Evolutionary conservation across 2,797 vertebrate genomes (phyloP), one percentile per base, ranked within the genome.

Genomic region (Macropodus opercularis): DNA sequence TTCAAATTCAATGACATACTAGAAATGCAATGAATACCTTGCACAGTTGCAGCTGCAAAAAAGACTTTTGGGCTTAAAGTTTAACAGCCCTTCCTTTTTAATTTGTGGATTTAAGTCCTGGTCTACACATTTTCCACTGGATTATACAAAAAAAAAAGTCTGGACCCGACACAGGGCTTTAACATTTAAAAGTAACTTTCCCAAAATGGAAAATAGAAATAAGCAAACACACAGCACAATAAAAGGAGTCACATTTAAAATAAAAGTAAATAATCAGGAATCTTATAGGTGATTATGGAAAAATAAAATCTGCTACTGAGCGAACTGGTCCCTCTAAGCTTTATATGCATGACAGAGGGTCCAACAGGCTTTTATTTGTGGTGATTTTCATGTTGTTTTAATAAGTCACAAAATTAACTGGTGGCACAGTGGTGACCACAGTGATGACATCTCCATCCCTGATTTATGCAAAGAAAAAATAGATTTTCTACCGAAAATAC

Each of bases 181-280:
- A 62, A 85, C 55, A 76, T 69, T n/a, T 66, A 75, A 82, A 71
- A 81, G 31, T 27, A 68, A 83, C 77, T 83, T 86, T 82, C 78
- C 84, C 70, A 87, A 85, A 87, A 86, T 63, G 79, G 80, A 84
- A 84, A 80, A 87, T 79, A 81, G 77, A 85, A 81, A 55, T 59
- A 49, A 66, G 53, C 39, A 56, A 63, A 77, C 19, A 69, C 34
- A 67, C 10, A 60, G 34, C 47, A 58, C 17, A 57, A 51, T 71
- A 49, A 42, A n/a, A 62, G 9, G 52, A 65, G 60, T 77, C 60
- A 78, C 58, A 49, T 74, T 61, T 78, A 42, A 47, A 75, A 75
- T 32, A 73, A 63, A 74, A 78, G 29, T 43, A 72, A 86, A 36
- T 21, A 42, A 51, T 54, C 23, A 26, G 27, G 67, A 69, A 43